Evolutionary conservation across 2,888 invertebrate species (phyloP), one percentile per base, ranked within the genome.

Genomic region (Odontomyia ornata): DNA sequence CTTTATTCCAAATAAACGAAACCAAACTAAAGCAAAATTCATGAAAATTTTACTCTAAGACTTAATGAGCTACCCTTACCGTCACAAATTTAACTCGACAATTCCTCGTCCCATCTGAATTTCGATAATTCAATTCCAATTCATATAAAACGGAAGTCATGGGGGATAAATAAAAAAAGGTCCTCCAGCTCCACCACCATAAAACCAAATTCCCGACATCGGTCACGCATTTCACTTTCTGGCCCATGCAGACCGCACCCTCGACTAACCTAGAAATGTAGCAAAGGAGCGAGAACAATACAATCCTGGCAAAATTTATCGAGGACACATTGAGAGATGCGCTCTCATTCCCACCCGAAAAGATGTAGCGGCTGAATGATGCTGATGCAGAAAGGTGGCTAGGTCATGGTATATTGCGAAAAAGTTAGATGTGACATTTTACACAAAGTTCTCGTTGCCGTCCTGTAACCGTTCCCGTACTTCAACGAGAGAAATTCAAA

Each of bases 181-280:
- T 36, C 36, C 5, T 5, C 36, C 36, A 36, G 3, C 9, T 5
- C 9, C 15, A 15, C 18, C 52, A 18, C 65, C 65, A 18, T 15
- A 65, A 62, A 62, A n/a, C 65, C 65, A 65, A 18, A 30, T 18
- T 65, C 5, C 21, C 36, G 36, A 36, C 65, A 52, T 18, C 36
- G 21, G n/a, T 65, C 18, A 18, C 18, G 15, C 36, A 28, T 65
- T 69, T 30, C 47, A 21, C 69, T 69, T 69, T 69, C 25, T 69
- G 47, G 47, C 9, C 23, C n/a, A 25, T 25, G 9, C 30, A 47
- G 60, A 60, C 73, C 73, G 73, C 73, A 73, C 73, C 73, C 73
- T 60, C 21, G 36, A 21, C 30, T 73, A 60, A 60, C 73, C 73
- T 27, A 73, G 60, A 73, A 57, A 60, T 52, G 36, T 43, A 47